Percentiles rank a stretch among this genome's conserved stretches.
phyloP scores from a whole-genome alignment of 2,113 vertebrate genomes.

The Lepus timidus region DNA sequence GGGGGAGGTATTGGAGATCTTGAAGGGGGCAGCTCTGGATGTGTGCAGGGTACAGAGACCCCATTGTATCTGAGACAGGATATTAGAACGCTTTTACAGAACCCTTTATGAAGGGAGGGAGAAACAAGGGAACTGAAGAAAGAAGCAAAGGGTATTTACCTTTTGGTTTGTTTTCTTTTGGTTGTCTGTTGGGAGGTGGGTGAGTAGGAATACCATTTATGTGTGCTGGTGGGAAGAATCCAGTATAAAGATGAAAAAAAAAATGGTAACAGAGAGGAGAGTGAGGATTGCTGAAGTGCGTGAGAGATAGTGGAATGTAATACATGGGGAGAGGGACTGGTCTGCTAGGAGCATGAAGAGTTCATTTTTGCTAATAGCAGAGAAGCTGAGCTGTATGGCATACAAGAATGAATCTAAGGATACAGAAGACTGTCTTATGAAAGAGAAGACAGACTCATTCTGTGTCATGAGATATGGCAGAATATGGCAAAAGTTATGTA shows the following conservation, averaged over 20 bases:
- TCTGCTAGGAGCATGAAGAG: background rate
- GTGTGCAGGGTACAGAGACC: background rate
- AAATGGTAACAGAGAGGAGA: background rate
- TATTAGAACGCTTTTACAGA: background rate
- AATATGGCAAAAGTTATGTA: background rate
- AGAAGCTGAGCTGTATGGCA: background rate
- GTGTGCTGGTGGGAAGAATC: background rate
- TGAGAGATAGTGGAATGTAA: fast-evolving
- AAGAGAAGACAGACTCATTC: background rate
- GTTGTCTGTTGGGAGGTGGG: no score
- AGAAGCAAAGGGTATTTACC: no score
- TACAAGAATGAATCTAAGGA: background rate
- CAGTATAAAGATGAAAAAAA: background rate
- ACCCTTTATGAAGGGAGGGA: background rate
- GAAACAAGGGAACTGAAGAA: no score
- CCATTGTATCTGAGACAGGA: background rate
- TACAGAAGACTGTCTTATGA: background rate
- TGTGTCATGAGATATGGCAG: background rate
- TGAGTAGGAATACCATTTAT: background rate
- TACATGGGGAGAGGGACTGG: background rate
- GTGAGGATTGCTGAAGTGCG: background rate
- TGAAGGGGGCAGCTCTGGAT: no score
- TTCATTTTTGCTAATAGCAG: background rate
- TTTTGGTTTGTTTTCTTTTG: background rate
- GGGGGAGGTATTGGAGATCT: background rate